Conservation (phyloP, 2,113 vertebrate genomes). For the Syngnathus scovelli region DNA sequence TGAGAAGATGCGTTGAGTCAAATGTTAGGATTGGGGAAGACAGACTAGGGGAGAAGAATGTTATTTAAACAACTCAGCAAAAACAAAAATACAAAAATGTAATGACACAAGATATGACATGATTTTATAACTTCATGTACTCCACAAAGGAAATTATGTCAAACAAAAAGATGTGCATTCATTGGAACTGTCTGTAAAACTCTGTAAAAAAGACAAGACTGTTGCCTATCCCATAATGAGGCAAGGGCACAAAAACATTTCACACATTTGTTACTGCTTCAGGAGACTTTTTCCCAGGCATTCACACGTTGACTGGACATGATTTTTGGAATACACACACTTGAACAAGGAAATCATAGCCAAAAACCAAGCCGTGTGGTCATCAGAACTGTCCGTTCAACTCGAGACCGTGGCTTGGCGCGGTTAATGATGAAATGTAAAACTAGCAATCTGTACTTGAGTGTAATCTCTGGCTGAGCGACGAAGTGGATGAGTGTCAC, state of each 20-base stretch:
- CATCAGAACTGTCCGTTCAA: neutral
- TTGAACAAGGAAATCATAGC: neutral
- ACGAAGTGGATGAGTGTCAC: conserved; percentile 38
- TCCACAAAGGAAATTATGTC: neutral
- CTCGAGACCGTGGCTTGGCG: neutral
- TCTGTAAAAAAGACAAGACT: neutral
- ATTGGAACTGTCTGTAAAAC: neutral
- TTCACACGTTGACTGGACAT: neutral
- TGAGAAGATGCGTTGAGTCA: neutral
- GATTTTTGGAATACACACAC: neutral
- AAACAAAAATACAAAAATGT: neutral
- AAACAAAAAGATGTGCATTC: neutral
- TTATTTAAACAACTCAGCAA: neutral
- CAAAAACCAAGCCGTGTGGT: neutral
- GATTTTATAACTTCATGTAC: neutral
- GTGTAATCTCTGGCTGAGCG: conserved; percentile 47
- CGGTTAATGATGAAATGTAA: conserved; percentile 41
- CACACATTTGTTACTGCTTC: neutral
- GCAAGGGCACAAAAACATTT: neutral
- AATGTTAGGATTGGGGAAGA: neutral
- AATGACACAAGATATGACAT: neutral
- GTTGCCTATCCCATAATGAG: neutral
- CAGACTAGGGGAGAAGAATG: neutral
- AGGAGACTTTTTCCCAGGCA: neutral
- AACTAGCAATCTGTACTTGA: conserved; percentile 48